Percentiles rank a stretch among this genome's conserved stretches.
phyloP scores from a whole-genome alignment of 2,888 invertebrate genomes.

The Drosophila anceps region DNA sequence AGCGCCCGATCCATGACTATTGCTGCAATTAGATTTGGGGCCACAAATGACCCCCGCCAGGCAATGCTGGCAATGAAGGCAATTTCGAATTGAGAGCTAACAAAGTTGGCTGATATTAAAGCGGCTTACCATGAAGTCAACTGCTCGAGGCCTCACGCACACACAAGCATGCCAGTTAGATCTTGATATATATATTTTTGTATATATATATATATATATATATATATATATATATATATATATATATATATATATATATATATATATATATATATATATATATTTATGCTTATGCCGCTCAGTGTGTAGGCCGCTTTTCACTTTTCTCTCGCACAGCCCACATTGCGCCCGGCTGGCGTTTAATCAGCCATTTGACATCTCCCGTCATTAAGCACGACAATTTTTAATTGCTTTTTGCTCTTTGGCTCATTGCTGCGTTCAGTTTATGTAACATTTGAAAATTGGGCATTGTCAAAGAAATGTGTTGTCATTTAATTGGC shows the following conservation, averaged over 20 bases:
- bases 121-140: conserved; percentile 73
- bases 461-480: conserved; percentile 54
- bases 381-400: conserved; percentile 50
- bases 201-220: background rate
- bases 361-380: conserved; percentile 74
- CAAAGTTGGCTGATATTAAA: conserved; percentile 54
- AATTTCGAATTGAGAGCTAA: conserved; percentile 66
- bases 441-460: conserved; percentile 60
- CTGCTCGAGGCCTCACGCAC: conserved; percentile 54
- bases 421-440: conserved; percentile 51
- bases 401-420: conserved; percentile 65
- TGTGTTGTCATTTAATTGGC: conserved; percentile 66
- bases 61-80: conserved; percentile 53
- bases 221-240: conserved; percentile 1
- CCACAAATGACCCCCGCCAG: conserved; percentile 28
- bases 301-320: conserved; percentile 54
- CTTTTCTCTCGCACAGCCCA: conserved; percentile 61
- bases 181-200: background rate
- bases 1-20: conserved; percentile 52
- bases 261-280: background rate
- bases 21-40: conserved; percentile 67
- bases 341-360: conserved; percentile 44
- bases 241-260: background rate
- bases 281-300: conserved; percentile 2
- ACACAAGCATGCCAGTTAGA: background rate